phyloP scores from a whole-genome alignment of 53 echinoderm and acorn worm genomes.

The Echinarachnius parma region DNA sequence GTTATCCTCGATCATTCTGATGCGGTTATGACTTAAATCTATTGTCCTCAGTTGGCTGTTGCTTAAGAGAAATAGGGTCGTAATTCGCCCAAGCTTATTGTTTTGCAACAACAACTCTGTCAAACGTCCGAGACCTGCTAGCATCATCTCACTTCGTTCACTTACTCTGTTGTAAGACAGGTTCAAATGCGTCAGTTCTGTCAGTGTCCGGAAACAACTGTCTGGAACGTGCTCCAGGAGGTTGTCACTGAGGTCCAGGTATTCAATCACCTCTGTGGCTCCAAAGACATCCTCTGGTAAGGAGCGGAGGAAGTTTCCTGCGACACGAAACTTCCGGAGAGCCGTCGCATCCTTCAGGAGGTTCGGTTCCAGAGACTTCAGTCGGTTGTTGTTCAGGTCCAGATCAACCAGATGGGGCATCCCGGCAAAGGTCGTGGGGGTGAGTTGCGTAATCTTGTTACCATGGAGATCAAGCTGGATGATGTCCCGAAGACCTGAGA shows the following conservation, averaged over 20 bases:
- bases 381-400: slow-evolving; percentile 47
- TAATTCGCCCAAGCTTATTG: slow-evolving; percentile 43
- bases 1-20: slow-evolving; percentile 27
- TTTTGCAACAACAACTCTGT: slow-evolving; percentile 30
- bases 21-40: slow-evolving; percentile 52
- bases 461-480: slow-evolving; percentile 62
- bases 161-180: slow-evolving; percentile 51
- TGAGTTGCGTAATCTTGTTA: slow-evolving; percentile 48
- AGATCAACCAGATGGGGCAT: slow-evolving; percentile 38
- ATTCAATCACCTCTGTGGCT: slow-evolving; percentile 21
- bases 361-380: slow-evolving; percentile 31
- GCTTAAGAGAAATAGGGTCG: slow-evolving; percentile 27
- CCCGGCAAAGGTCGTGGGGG: slow-evolving; percentile 23
- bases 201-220: slow-evolving; percentile 21
- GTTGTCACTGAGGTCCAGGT: slow-evolving; percentile 53
- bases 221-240: slow-evolving; percentile 33
- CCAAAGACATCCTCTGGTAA: slow-evolving; percentile 29
- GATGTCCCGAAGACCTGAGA: slow-evolving; percentile 29
- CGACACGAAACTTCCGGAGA: slow-evolving; percentile 29
- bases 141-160: slow-evolving; percentile 33
- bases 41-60: slow-evolving; percentile 42
- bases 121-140: slow-evolving; percentile 37
- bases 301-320: slow-evolving; percentile 53
- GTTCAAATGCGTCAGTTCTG: slow-evolving; percentile 45
- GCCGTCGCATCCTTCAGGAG: slow-evolving; percentile 13